phyloP scores from a whole-genome alignment of 2,113 vertebrate genomes.

The Myanophis thanlyinensis region DNA sequence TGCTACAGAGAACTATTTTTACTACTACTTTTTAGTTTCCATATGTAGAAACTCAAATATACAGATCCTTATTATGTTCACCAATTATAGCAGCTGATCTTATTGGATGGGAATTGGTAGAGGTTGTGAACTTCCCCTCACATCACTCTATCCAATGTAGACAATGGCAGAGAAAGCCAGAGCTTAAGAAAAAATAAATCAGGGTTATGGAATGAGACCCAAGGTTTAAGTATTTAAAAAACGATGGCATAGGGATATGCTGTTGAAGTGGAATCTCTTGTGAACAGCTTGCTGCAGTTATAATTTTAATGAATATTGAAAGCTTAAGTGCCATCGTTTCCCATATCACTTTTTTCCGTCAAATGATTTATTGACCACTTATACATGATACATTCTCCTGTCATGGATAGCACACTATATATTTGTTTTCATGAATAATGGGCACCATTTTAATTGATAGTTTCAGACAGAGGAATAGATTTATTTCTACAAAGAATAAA shows the following conservation, averaged over 20 bases:
- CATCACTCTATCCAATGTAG: not conserved
- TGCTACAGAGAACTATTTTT: not conserved
- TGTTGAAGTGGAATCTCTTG: conserved; percentile 10
- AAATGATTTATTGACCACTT: conserved; percentile 71
- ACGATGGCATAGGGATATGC: not conserved
- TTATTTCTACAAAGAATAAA: conserved; percentile 71
- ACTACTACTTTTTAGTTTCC: not conserved
- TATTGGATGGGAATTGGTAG: not conserved
- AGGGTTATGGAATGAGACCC: not conserved
- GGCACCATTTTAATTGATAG: conserved; percentile 71
- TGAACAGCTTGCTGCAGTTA: conserved; percentile 46
- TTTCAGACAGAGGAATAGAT: conserved; percentile 65
- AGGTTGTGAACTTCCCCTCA: not conserved
- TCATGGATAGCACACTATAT: conserved; percentile 62
- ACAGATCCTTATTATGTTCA: not conserved
- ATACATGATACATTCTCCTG: conserved; percentile 68
- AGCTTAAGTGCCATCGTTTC: conserved; percentile 59
- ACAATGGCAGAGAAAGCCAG: not conserved
- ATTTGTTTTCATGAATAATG: conserved; percentile 73
- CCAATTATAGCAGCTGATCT: not conserved
- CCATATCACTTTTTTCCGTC: conserved; percentile 54
- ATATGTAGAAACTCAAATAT: not conserved
- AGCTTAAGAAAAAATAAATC: not conserved
- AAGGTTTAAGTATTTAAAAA: not conserved
- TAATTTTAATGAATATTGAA: conserved; percentile 68